phyloP scores from a whole-genome alignment of 2,113 vertebrate species.

The Osmerus mordax region DNA sequence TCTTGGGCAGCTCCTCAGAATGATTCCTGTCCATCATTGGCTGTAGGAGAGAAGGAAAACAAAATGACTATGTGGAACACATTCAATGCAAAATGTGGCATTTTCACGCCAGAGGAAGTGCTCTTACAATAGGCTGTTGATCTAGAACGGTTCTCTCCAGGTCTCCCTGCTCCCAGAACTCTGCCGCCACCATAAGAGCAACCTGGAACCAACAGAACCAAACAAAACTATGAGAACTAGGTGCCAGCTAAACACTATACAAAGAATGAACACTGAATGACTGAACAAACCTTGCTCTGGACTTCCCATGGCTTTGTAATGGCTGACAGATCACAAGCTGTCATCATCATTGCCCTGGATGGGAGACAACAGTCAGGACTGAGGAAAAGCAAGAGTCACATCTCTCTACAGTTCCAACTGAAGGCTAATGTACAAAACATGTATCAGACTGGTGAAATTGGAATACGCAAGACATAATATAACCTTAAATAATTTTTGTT shows the following conservation, averaged over 20 bases:
- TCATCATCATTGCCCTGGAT: slow-evolving; percentile 99
- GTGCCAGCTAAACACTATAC: no score
- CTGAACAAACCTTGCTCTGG: slow-evolving; percentile 85
- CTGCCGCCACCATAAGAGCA: slow-evolving; percentile 94
- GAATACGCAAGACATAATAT: no score
- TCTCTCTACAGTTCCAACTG: no score
- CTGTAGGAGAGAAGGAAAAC: slow-evolving; percentile 66
- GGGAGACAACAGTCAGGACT: background rate
- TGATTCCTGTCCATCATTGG: slow-evolving; percentile 99
- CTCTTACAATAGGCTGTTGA: slow-evolving; percentile 94
- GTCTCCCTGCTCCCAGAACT: slow-evolving; percentile 99
- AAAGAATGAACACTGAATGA: background rate
- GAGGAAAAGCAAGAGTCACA: no score
- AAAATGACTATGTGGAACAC: background rate
- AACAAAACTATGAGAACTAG: no score
- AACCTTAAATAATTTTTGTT: no score
- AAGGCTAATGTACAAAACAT: no score
- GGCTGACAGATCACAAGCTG: slow-evolving; percentile 93
- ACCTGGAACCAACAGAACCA: slow-evolving; percentile 71
- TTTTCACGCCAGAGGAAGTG: background rate
- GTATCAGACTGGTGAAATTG: no score
- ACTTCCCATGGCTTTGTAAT: slow-evolving; percentile 99
- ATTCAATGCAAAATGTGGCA: no score
- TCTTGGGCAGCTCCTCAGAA: slow-evolving; percentile 89
- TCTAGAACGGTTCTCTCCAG: slow-evolving; percentile 89